Base-by-base conservation (phyloP, 2,113 vertebrate species). In the Galeopterus variegatus region DNA sequence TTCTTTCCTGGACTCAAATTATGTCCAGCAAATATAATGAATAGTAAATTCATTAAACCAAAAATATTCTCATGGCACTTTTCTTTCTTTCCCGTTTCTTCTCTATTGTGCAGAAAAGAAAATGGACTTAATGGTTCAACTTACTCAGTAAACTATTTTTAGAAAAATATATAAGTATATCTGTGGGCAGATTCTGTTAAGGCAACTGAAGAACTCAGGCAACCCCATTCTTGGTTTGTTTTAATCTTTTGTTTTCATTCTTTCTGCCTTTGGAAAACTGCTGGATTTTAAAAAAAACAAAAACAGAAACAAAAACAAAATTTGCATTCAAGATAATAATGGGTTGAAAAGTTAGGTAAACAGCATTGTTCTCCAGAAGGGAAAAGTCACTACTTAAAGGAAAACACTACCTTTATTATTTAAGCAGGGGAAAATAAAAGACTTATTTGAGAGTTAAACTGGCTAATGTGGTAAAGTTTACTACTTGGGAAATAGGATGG, bases 1-100 rank as follows among this genome's bases (percentile, higher is more conserved):
- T 88, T 76, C 60, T 62, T 93, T 75, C 17, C 65, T 54, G n/a
- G 17, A 83, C 48, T 93, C 56, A 95, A 90, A 88, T 87, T 94
- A 91, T 23, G 3, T 18, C 19, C 36, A 64, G 48, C 1, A 96
- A 94, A 88, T 69, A 3, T 81, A 69, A 73, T 45, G 19, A 77
- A 94, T 2, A 19, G 14, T 48, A 36, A 95, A 64, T 88, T 93
- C 24, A 91, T 90, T 70, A 85, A 1, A n/a, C 19, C 21, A 81
- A 92, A 91, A 88, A 69, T 73, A 85, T 86, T 96, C 45, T 82
- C 18, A 18, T 31, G 45, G 77, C 2, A 70, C 11, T 73, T 70
- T 69, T 58, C 9, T 64, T 36, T 28, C 18, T 24, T 88, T 80
- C 56, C 48, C 19, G 80, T n/a, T 77, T 50, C 21, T 23, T 90